A percentile compares a stretch with the other conserved stretches of the same genome.
These are phyloP conservation scores for Lysiphlebus fabarum DNA, from an alignment of 1,140 invertebrate species.

Conservation along the genomic window DNA sequence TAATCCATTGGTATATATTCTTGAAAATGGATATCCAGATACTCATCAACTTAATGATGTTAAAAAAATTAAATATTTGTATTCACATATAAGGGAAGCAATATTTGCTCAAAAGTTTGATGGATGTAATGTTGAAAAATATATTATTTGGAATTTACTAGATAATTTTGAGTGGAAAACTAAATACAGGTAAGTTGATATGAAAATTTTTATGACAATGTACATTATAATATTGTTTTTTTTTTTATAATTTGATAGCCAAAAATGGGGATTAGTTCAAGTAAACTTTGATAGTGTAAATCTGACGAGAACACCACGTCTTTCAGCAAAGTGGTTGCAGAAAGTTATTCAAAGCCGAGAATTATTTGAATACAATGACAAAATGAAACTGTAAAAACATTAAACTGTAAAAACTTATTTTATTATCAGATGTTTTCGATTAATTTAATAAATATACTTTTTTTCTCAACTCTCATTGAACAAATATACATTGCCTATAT, in stretches of 20 bases:
- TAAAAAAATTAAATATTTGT: constrained; percentile 55
- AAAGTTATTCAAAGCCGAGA: neutral
- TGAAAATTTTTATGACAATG: no score
- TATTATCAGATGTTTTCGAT: no score
- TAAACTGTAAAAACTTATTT: no score
- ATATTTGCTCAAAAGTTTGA: constrained; percentile 49
- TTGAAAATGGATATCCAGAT: constrained; percentile 70
- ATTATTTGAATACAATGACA: no score
- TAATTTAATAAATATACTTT: no score
- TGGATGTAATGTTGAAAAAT: constrained; percentile 62
- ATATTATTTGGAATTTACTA: constrained; percentile 70
- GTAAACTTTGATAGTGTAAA: constrained; percentile 58
- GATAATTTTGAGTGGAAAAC: constrained; percentile 78
- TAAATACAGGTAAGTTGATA: constrained; percentile 60
- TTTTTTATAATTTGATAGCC: constrained; percentile 50
- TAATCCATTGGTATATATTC: constrained; percentile 67
- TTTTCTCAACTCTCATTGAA: no score
- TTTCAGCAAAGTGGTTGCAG: neutral
- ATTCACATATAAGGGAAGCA: constrained; percentile 14
- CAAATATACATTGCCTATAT: no score
- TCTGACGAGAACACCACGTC: constrained; percentile 1
- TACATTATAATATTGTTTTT: constrained; percentile 2
- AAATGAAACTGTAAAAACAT: no score
- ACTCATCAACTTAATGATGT: constrained; percentile 59
- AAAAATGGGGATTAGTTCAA: constrained; percentile 58